Conservation (phyloP, 2,113 vertebrate species). For the Cygnus buccinator region DNA sequence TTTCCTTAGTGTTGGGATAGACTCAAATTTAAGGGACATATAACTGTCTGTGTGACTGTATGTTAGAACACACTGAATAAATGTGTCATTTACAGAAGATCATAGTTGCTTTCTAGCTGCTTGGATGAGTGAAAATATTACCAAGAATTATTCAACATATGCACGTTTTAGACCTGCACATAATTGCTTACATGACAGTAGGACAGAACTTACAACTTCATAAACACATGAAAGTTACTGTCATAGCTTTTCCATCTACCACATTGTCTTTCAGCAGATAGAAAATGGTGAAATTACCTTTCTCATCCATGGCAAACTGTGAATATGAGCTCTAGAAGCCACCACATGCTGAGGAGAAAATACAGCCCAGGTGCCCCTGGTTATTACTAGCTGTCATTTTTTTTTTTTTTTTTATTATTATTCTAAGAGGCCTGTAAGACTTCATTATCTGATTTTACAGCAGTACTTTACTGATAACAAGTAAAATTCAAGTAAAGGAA, state of each 20-base stretch:
- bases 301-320: background rate
- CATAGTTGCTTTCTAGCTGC: background rate
- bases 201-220: slow-evolving; percentile 17
- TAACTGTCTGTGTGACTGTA: background rate
- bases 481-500: background rate
- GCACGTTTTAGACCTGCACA: background rate
- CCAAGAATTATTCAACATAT: background rate
- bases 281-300: slow-evolving; percentile 24
- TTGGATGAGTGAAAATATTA: background rate
- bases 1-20: background rate
- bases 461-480: background rate
- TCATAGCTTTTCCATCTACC: background rate
- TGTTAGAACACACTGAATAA: background rate
- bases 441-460: slow-evolving; percentile 56
- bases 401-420: background rate
- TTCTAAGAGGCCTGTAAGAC: slow-evolving; percentile 4
- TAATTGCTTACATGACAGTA: slow-evolving; percentile 6
- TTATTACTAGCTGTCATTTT: slow-evolving; percentile 33
- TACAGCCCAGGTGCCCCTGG: slow-evolving; percentile 19
- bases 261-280: background rate
- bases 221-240: background rate
- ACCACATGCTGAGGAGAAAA: slow-evolving; percentile 56
- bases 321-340: background rate
- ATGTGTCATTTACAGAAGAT: background rate
- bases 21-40: background rate